Conservation (phyloP, 2,888 invertebrate genomes). For the Junonia oenone region DNA sequence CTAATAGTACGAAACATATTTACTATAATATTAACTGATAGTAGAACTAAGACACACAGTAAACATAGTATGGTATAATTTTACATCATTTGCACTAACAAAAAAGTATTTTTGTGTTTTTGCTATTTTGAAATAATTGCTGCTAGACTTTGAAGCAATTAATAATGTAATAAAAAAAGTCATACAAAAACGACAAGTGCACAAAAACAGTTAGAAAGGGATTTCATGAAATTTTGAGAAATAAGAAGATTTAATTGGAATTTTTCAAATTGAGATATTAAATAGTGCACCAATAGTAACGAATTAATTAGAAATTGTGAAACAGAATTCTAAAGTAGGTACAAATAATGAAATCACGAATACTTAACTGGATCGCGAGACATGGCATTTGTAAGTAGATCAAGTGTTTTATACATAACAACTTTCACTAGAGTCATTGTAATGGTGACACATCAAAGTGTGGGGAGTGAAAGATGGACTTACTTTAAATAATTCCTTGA, state of each 20-base stretch:
- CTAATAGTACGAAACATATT: no score
- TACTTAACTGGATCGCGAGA: conserved; percentile 79
- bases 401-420: conserved; percentile 80
- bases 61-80: neutral
- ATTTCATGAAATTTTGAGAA: neutral
- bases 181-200: conserved; percentile 8
- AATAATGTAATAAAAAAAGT: conserved; percentile 9
- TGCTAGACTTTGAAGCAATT: neutral
- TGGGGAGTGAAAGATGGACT: conserved; percentile 79
- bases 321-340: conserved; percentile 76
- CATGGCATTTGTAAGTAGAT: conserved; percentile 80
- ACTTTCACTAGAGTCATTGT: conserved; percentile 80
- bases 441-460: conserved; percentile 80
- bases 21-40: no score
- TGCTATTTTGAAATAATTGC: no score
- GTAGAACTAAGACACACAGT: no score
- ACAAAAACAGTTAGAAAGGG: conserved; percentile 16
- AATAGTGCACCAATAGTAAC: conserved; percentile 54
- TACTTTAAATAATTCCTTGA: conserved; percentile 92
- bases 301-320: conserved; percentile 77
- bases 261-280: conserved; percentile 31
- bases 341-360: conserved; percentile 79
- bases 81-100: neutral
- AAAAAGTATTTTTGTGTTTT: neutral
- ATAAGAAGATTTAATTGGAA: neutral